phyloP scores from a whole-genome alignment of 2,797 vertebrate species.

The Galaxias olidus region DNA sequence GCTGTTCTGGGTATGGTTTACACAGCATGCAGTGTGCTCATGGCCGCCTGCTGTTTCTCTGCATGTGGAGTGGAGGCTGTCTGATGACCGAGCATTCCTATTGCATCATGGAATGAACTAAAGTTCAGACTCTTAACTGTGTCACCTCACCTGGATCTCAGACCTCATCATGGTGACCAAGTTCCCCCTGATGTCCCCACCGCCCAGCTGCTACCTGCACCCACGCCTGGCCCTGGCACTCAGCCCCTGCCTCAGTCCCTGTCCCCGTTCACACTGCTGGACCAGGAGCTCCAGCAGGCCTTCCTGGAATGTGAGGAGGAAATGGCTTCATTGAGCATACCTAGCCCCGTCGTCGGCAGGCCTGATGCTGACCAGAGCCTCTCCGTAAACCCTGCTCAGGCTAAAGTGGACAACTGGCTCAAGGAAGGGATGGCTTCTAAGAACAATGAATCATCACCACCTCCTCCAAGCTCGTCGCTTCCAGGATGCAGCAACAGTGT shows the following conservation, averaged over 20 bases:
- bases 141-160: conserved; percentile 63
- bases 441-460: conserved; percentile 56
- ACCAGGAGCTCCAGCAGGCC: conserved; percentile 74
- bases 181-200: conserved; percentile 55
- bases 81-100: conserved; percentile 7
- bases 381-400: conserved; percentile 15
- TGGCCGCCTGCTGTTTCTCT: conserved; percentile 37
- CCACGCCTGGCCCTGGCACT: conserved; percentile 38
- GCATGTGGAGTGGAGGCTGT: conserved; percentile 39
- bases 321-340: conserved; percentile 70
- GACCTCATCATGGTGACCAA: conserved; percentile 60
- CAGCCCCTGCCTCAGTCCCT: conserved; percentile 31
- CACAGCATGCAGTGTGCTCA: conserved; percentile 19
- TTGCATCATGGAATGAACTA: conserved; percentile 62
- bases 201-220: conserved; percentile 17
- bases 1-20: conserved; percentile 12
- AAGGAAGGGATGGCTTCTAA: conserved; percentile 45
- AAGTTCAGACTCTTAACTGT: conserved; percentile 63
- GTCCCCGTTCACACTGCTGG: conserved; percentile 52
- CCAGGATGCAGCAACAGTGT: conserved; percentile 57
- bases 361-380: conserved; percentile 29
- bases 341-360: conserved; percentile 26
- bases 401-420: conserved; percentile 7
- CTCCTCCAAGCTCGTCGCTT: conserved; percentile 51
- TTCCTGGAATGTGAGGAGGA: conserved; percentile 79